Conservation (phyloP, 2,888 invertebrate genomes). For the Melanchra persicariae region DNA sequence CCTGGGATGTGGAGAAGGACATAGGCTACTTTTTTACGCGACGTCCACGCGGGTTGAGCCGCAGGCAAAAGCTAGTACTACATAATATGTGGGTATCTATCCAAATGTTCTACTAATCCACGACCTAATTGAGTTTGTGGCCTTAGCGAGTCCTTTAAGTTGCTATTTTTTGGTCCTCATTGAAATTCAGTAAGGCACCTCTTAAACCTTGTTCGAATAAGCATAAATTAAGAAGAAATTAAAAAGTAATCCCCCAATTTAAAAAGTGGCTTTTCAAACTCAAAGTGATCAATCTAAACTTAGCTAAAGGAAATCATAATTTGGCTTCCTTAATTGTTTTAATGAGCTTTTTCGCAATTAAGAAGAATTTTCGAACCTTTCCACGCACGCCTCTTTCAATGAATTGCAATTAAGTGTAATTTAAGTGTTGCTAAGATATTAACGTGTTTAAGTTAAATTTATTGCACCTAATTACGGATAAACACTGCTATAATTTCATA, state of each 20-base stretch:
- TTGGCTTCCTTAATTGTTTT: constrained; percentile 62
- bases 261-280: constrained; percentile 36
- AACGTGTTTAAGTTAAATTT: constrained; percentile 52
- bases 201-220: constrained; percentile 6
- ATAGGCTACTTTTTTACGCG: too few relatives aligned
- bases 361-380: constrained; percentile 48
- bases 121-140: not conserved
- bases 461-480: constrained; percentile 54
- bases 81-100: too few relatives aligned
- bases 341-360: constrained; percentile 65
- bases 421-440: constrained; percentile 49
- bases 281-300: constrained; percentile 62
- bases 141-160: not conserved
- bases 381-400: constrained; percentile 52
- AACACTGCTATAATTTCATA: constrained; percentile 40
- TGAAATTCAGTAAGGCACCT: not conserved
- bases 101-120: not conserved
- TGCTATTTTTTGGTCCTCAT: not conserved
- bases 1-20: too few relatives aligned
- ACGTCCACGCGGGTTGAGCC: too few relatives aligned
- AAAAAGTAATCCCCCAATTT: constrained; percentile 40
- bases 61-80: too few relatives aligned
- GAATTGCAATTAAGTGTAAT: constrained; percentile 60
- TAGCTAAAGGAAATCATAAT: constrained; percentile 60
- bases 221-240: constrained; percentile 30